Base-by-base conservation (phyloP, 2,888 invertebrate species). In the Lamellibrachia columna region DNA sequence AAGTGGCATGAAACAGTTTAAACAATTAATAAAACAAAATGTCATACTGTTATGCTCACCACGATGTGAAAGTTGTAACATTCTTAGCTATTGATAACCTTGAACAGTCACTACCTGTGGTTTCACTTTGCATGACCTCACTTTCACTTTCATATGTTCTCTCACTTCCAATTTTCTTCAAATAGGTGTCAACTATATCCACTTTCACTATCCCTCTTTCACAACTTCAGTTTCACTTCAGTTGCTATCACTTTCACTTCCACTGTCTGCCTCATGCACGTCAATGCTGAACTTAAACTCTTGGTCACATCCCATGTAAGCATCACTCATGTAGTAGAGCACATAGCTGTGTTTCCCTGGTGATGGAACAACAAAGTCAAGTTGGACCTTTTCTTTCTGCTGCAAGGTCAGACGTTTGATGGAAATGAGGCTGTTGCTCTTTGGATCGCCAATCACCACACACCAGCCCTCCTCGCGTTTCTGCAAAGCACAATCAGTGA, bases 281-380 rank as follows among this genome's bases (percentile, higher is more conserved):
- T 96, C 95, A 92, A 97, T 95, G 53, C 94, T 94, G 94, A 99
- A 98, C 97, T 98, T 98, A 97, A 99, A 99, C 97, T 99, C 99
- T 97, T 99, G 99, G 97, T 99, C 99, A 96, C 99, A 99, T 9
- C 99, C 99, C n/a, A n/a, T n/a, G n/a, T n/a, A n/a, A n/a, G n/a
- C n/a, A n/a, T n/a, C n/a, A n/a, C n/a, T n/a, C n/a, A n/a, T n/a
- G n/a, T n/a, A n/a, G n/a, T n/a, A n/a, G n/a, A n/a, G n/a, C n/a
- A n/a, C n/a, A n/a, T n/a, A n/a, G n/a, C n/a, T n/a, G n/a, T n/a
- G n/a, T n/a, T n/a, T n/a, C n/a, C n/a, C n/a, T n/a, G n/a, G n/a
- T n/a, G n/a, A n/a, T n/a, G n/a, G n/a, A n/a, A n/a, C n/a, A n/a
- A n/a, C n/a, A n/a, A n/a, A n/a, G n/a, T n/a, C n/a, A n/a, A n/a